Base-by-base conservation (phyloP, 2,888 invertebrate species). In the Plebejus anna region DNA sequence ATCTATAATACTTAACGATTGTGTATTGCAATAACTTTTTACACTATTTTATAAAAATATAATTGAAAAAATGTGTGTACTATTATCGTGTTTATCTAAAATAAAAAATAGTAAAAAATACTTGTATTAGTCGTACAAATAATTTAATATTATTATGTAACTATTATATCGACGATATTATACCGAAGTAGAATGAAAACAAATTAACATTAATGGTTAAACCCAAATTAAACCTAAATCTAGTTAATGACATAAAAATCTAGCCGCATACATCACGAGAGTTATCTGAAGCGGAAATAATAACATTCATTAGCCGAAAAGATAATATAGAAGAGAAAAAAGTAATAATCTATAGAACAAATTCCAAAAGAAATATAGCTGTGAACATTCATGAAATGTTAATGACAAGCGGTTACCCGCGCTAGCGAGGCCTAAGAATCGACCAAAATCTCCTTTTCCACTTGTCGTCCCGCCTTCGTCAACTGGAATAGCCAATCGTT, bases 361-460 rank as follows among this genome's bases (percentile, higher is more conserved):
- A 78, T 72, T 71, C 70, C 78, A 47, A 77, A 80, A 78, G 70
- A 72, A 78, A 79, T 77, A 77, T 78, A 80, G 80, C 80, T 57
- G 71, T 85, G 87, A 89, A 89, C 87, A 90, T 83, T 83, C 87
- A 80, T 78, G 61, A 83, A 80, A 82, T 83, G 81, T 80, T 82
- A 84, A 84, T 82, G 87, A 87, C 77, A 86, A 91, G 94, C 92
- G 92, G 93, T 94, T 94, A 94, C 94, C 94, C 94, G 94, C 91
- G 84, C 93, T 95, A 87, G 96, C 95, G 89, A 96, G 94, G 92
- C 95, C 94, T 94, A 96, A 95, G 94, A 96, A 96, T 92, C 96
- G 95, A 93, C 95, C 95, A 88, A 92, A 92, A 85, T 94, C 94
- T 85, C 91, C 90, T 89, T 91, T 94, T 85, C 90, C 92, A 84